Evolutionary conservation across 2,888 invertebrate species (phyloP), one percentile per base, ranked within the genome.

Genomic region (Amphimallon solstitiale): DNA sequence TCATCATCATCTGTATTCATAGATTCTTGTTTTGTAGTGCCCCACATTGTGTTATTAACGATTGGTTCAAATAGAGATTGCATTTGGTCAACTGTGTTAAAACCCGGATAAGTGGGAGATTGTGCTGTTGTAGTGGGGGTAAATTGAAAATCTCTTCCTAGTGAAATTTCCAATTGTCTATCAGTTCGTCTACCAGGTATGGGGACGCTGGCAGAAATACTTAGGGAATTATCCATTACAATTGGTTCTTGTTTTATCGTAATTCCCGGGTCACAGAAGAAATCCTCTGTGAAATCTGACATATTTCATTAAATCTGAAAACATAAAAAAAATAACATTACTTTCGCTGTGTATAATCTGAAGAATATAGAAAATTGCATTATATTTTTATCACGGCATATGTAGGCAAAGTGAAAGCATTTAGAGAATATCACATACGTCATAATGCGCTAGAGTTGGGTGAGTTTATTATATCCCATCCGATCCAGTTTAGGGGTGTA

Each of bases 1-100:
- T 94, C 94, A 78, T 94, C 94, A 76, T 94, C 94, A 76, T 94
- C 94, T 88, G 93, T 90, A 80, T 89, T 80, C 38, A 80, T 90
- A 75, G 91, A 89, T 9, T 65, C 63, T 34, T 72, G 69, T 40
- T 63, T 66, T 7, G 67, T 63, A 72, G 83, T 73, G 80, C 86
- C 72, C 83, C 83, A 83, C 74, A 81, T 77, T 37, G 79, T 81
- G 63, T 84, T 85, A 71, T 81, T 84, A 35, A 74, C 84, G 83
- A 72, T 80, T 70, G 49, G 73, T 80, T 84, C 81, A 80, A 80
- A 70, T 77, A 80, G 48, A 80, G 71, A 63, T 52, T 76, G 77
- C 80, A 71, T 83, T 78, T 79, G 82, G 78, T 75, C 73, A 12
- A 77, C 67, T 21, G 77, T 75, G 35, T 78, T 76, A 21, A 76